These are phyloP conservation scores for Callyntrura sp. DNA, from an alignment of 2,888 invertebrate genomes.

Conservation along the genomic window DNA sequence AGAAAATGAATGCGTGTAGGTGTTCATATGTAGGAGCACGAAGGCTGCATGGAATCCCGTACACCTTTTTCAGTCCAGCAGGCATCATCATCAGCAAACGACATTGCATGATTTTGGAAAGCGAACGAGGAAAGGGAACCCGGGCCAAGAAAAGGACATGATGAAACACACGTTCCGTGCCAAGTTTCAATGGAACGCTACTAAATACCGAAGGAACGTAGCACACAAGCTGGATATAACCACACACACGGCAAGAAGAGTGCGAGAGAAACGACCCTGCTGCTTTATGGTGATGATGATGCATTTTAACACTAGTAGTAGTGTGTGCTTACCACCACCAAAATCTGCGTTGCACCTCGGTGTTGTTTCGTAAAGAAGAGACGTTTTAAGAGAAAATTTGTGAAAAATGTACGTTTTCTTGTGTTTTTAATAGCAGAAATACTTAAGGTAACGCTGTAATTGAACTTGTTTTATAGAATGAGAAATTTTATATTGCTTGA, in stretches of 20 bases:
- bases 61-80: constrained; percentile 38
- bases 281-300: constrained; percentile 32
- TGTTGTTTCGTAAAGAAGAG: too few relatives aligned
- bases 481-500: constrained; percentile 25
- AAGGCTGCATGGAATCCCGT: too few relatives aligned
- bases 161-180: constrained; percentile 74
- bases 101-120: constrained; percentile 36
- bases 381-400: not conserved
- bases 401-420: too few relatives aligned
- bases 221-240: constrained; percentile 20
- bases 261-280: constrained; percentile 24
- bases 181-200: constrained; percentile 63
- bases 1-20: constrained; percentile 19
- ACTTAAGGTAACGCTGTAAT: too few relatives aligned
- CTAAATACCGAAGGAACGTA: constrained; percentile 54
- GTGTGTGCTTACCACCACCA: constrained; percentile 19
- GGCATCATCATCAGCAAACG: constrained; percentile 50
- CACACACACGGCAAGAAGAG: constrained; percentile 23
- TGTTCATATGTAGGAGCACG: too few relatives aligned
- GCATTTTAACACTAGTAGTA: constrained; percentile 16
- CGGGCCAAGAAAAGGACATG: constrained; percentile 61
- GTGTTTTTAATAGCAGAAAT: too few relatives aligned
- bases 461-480: not conserved
- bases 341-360: constrained; percentile 17
- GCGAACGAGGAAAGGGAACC: constrained; percentile 2